These are phyloP conservation scores for Drosophila funebris DNA, from an alignment of 1,140 invertebrate genomes.

Conservation along the genomic window DNA sequence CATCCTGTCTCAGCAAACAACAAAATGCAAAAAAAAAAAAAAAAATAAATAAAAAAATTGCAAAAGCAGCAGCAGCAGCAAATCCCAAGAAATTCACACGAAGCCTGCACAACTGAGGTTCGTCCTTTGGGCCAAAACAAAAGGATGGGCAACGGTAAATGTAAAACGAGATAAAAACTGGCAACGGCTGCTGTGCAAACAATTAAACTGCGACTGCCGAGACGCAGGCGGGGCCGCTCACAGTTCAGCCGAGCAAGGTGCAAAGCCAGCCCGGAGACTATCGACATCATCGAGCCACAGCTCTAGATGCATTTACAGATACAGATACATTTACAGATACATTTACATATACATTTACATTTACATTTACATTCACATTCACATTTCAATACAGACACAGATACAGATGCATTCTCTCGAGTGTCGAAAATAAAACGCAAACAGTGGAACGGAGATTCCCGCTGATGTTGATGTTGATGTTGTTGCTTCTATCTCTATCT, in stretches of 20 bases:
- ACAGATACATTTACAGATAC: background rate
- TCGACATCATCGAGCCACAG: slow-evolving; percentile 22
- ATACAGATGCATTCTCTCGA: slow-evolving; percentile 46
- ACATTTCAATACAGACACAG: slow-evolving; percentile 15
- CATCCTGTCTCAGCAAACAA: slow-evolving; percentile 52
- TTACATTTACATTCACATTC: background rate
- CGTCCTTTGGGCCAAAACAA: slow-evolving; percentile 56
- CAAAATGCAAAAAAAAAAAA: slow-evolving; percentile 29
- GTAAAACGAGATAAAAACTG: slow-evolving; percentile 57
- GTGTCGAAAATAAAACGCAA: slow-evolving; percentile 72
- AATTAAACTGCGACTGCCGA: slow-evolving; percentile 58
- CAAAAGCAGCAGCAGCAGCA: slow-evolving; percentile 20
- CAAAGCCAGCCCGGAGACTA: slow-evolving; percentile 34
- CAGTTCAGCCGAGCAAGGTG: slow-evolving; percentile 47
- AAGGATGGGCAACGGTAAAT: slow-evolving; percentile 63
- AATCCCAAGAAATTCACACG: slow-evolving; percentile 73
- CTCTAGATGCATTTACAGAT: slow-evolving; percentile 18
- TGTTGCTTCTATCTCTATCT: background rate
- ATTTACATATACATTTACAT: slow-evolving; percentile 1
- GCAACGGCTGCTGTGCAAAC: slow-evolving; percentile 61
- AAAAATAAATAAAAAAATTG: too few relatives aligned
- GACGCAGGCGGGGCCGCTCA: slow-evolving; percentile 3
- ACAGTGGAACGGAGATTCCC: slow-evolving; percentile 37
- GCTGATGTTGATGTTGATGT: background rate
- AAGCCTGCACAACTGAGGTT: slow-evolving; percentile 30